Conservation (phyloP, 1,140 invertebrate species). For the Maniola jurtina region DNA sequence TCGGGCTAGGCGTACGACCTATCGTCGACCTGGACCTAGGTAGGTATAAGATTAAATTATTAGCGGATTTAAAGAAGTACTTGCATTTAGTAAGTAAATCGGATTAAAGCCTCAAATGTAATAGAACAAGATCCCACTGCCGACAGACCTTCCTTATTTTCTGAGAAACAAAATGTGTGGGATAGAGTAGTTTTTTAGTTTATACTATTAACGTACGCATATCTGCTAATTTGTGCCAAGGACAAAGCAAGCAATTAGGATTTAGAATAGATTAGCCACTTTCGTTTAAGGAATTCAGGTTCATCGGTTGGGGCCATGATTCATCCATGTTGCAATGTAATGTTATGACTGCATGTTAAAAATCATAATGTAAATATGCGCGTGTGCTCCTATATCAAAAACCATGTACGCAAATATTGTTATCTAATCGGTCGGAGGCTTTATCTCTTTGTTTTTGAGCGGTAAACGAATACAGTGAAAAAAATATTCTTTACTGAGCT, state of each 20-base stretch:
- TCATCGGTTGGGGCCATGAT: no score
- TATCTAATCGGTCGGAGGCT: slow-evolving; percentile 15
- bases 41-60: background rate
- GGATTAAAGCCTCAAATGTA: background rate
- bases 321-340: no score
- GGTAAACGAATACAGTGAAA: background rate
- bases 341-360: background rate
- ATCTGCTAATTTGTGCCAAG: no score
- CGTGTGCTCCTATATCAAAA: background rate
- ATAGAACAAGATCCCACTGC: no score
- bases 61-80: background rate
- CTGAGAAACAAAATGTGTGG: no score
- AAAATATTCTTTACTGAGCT: background rate
- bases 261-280: no score
- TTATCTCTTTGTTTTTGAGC: slow-evolving; percentile 12
- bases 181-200: no score
- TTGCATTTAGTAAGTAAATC: background rate
- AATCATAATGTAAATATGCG: background rate
- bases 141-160: no score
- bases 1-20: no score
- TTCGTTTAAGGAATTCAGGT: no score
- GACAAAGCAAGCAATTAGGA: no score
- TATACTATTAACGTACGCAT: no score
- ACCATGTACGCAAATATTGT: slow-evolving; percentile 10
- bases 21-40: background rate